These are phyloP conservation scores for Bombyx huttoni DNA, from an alignment of 2,888 invertebrate genomes.

Conservation along the genomic window DNA sequence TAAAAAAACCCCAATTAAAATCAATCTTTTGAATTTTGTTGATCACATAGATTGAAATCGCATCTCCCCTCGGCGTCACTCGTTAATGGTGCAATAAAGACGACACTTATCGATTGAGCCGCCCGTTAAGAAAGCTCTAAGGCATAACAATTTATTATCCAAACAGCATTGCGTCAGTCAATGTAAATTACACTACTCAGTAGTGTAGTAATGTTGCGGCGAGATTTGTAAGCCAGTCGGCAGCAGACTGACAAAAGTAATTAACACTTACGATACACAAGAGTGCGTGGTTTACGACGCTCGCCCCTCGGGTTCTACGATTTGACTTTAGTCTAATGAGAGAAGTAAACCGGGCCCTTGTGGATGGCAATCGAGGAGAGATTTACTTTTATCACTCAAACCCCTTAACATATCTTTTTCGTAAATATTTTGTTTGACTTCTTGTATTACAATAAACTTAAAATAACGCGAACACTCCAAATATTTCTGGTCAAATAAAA, in stretches of 20 bases:
- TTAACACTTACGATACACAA: constrained; percentile 65
- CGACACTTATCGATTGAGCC: constrained; percentile 63
- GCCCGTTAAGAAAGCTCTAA: constrained; percentile 56
- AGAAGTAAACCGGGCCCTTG: constrained; percentile 31
- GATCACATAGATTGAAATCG: constrained; percentile 66
- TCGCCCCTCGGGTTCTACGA: constrained; percentile 39
- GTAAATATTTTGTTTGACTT: constrained; percentile 2
- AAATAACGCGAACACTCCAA: constrained; percentile 23
- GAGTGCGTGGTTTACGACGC: constrained; percentile 49
- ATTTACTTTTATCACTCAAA: constrained; percentile 27
- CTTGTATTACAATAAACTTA: constrained; percentile 7
- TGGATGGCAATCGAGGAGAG: constrained; percentile 36
- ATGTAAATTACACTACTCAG: constrained; percentile 56
- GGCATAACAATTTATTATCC: constrained; percentile 60
- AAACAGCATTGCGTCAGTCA: constrained; percentile 57
- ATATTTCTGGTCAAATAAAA: constrained; percentile 39
- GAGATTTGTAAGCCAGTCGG: constrained; percentile 58
- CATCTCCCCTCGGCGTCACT: constrained; percentile 47
- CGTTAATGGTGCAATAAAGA: constrained; percentile 69
- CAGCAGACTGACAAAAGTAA: constrained; percentile 63
- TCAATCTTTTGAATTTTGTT: constrained; percentile 13
- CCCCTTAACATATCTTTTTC: constrained; percentile 10
- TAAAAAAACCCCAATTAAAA: not conserved
- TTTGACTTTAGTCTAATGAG: constrained; percentile 36
- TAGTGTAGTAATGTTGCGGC: constrained; percentile 46